Evolutionary conservation across 2,888 invertebrate species (phyloP).

Genomic region (Folsomia candida): DNA sequence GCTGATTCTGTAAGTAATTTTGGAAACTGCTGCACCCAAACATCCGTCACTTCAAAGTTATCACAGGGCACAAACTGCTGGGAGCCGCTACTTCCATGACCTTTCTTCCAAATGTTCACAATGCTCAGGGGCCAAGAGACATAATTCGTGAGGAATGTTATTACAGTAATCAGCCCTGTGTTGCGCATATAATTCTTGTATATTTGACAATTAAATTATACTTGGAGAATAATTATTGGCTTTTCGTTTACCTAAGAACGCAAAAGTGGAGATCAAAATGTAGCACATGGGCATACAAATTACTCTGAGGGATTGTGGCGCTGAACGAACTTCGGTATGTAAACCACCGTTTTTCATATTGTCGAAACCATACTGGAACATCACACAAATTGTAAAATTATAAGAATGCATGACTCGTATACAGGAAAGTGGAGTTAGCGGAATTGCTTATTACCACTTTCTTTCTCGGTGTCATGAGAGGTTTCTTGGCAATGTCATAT

Average conservation of each 20-base stretch:
- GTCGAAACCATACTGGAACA: conserved; percentile 44
- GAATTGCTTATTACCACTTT: conserved; percentile 51
- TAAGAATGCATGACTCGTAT: neutral
- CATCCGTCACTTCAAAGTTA: conserved; percentile 60
- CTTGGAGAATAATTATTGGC: conserved; percentile 2
- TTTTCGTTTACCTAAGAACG: conserved; percentile 59
- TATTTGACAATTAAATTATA: neutral
- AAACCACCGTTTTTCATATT: conserved; percentile 51
- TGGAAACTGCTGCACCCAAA: conserved; percentile 69
- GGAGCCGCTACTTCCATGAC: conserved; percentile 22
- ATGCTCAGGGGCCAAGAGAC: conserved; percentile 65
- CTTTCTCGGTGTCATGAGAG: conserved; percentile 70
- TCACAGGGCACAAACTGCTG: conserved; percentile 62
- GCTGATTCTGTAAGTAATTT: conserved; percentile 72
- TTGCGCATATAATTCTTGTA: too few species aligned
- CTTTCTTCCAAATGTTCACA: conserved; percentile 60
- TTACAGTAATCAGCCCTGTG: conserved; percentile 63
- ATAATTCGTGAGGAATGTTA: conserved; percentile 64
- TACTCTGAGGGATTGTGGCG: conserved; percentile 59
- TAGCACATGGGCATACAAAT: conserved; percentile 68
- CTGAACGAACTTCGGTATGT: conserved; percentile 60
- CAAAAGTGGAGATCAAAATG: conserved; percentile 62
- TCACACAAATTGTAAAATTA: neutral
- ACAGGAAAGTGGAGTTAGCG: neutral
- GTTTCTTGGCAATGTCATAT: conserved; percentile 68